These are phyloP conservation scores for Pangasius mekongensis DNA, from an alignment of 2,797 vertebrate genomes.

Conservation along the genomic window DNA sequence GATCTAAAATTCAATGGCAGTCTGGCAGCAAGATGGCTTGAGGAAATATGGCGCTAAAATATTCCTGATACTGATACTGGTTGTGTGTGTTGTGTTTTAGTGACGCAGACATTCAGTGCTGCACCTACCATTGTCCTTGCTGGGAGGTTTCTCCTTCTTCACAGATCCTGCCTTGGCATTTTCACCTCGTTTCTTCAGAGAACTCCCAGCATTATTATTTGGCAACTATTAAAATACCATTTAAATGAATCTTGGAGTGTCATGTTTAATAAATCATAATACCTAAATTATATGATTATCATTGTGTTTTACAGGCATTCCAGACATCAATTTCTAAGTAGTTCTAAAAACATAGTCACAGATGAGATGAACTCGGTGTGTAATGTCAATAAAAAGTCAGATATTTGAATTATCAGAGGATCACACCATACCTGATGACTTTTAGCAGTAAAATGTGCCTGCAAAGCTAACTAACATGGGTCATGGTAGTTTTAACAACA, in stretches of 20 bases:
- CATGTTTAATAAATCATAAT: not conserved
- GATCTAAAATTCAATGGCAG: not conserved
- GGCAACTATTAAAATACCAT: conserved; percentile 75
- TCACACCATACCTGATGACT: not conserved
- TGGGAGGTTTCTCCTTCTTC: conserved; percentile 84
- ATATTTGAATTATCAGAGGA: not conserved
- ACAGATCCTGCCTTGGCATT: conserved; percentile 85
- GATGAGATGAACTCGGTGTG: not conserved
- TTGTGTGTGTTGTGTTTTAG: not conserved
- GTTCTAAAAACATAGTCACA: not conserved
- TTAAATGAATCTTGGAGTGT: not conserved
- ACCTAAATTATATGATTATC: not conserved
- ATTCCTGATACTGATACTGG: not conserved
- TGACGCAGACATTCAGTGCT: not conserved
- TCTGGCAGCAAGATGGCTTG: not conserved
- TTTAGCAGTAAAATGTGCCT: not conserved
- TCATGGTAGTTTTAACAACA: not conserved
- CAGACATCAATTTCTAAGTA: not conserved
- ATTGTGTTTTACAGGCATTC: not conserved
- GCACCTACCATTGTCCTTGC: conserved; percentile 81
- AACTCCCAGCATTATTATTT: conserved; percentile 80
- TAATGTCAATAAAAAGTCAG: not conserved
- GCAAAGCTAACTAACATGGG: not conserved
- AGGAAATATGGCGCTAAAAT: not conserved
- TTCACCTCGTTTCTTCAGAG: conserved; percentile 86